Evolutionary conservation across 2,888 invertebrate genomes (phyloP).

Genomic region (Stenchaetothrips biformis): DNA sequence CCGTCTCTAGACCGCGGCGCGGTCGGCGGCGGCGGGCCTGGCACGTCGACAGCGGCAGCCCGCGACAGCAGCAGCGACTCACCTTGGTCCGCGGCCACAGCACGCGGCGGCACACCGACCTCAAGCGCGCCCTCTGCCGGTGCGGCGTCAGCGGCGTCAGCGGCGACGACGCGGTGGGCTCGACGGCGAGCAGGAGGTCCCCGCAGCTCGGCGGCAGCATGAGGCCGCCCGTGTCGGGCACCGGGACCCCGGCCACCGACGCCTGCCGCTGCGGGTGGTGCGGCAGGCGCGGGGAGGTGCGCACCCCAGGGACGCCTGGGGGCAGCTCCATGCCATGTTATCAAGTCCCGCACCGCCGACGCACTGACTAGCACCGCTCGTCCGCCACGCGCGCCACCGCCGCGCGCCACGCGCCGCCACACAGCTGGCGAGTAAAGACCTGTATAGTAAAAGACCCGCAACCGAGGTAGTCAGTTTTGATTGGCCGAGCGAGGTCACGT

Average conservation of each 20-base stretch:
- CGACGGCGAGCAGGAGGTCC: constrained; percentile 5
- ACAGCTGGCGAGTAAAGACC: too few species aligned
- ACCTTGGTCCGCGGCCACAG: not conserved
- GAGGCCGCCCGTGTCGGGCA: not conserved
- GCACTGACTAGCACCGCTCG: too few species aligned
- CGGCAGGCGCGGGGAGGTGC: not conserved
- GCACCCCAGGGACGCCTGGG: not conserved
- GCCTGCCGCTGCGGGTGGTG: not conserved
- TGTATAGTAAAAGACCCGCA: too few species aligned
- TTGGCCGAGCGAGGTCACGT: too few species aligned
- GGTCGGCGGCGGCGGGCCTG: not conserved
- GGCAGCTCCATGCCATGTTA: not conserved
- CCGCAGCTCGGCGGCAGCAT: not conserved
- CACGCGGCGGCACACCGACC: constrained; percentile 8
- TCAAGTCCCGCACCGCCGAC: too few species aligned
- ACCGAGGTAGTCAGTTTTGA: too few species aligned
- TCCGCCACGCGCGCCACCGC: too few species aligned
- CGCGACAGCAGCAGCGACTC: not conserved
- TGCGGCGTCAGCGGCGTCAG: not conserved
- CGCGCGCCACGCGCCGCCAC: too few species aligned
- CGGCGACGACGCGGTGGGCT: not conserved
- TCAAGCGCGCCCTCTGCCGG: not conserved
- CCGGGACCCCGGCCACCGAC: not conserved
- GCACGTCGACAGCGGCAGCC: not conserved
- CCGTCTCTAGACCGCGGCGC: not conserved